Evolutionary conservation across 1,140 invertebrate species (phyloP), one percentile per base, ranked within the genome.

Genomic region (Chlorops oryzae): DNA sequence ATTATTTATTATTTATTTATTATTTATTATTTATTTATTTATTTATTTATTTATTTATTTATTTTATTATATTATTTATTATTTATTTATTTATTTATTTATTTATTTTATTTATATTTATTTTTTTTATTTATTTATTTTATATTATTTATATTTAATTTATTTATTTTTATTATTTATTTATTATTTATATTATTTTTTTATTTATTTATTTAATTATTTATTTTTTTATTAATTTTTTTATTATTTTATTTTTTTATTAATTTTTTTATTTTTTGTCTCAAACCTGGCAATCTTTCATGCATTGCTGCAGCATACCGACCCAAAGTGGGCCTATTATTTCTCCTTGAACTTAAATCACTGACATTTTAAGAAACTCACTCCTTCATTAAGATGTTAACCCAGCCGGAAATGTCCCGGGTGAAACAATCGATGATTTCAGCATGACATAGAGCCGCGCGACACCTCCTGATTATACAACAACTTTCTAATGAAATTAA

Each of bases 261-360:
- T 45, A 28, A 17, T 32, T 32, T 45, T 45, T 45, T 45, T 45
- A 45, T 45, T 28, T 32, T 20, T 17, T 45, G 10, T 45, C 34
- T 18, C 42, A 45, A 45, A 45, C 34, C 34, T 28, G 42, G 17
- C 22, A 45, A 32, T 25, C 41, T 27, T 43, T 43, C 22, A 43
- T 43, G 25, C 41, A 43, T 43, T 43, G 24, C 20, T 12, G 28
- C 42, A 32, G 28, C 34, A 25, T 32, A 20, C 42, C 34, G 42
- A n/a, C 34, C 25, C 28, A 32, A 32, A 34, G 42, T 45, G 24
- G 28, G 28, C 25, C 25, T 45, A 32, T 12, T 32, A 32, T 13
- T 32, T 13, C 7, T 32, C 28, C 25, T 28, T 28, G 21, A 6
- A 9, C 27, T 3, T 12, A 15, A 28, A 20, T 45, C 17, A 45